These are phyloP conservation scores for Drosophila lutescens DNA, from an alignment of 2,888 invertebrate species.

Conservation along the genomic window DNA sequence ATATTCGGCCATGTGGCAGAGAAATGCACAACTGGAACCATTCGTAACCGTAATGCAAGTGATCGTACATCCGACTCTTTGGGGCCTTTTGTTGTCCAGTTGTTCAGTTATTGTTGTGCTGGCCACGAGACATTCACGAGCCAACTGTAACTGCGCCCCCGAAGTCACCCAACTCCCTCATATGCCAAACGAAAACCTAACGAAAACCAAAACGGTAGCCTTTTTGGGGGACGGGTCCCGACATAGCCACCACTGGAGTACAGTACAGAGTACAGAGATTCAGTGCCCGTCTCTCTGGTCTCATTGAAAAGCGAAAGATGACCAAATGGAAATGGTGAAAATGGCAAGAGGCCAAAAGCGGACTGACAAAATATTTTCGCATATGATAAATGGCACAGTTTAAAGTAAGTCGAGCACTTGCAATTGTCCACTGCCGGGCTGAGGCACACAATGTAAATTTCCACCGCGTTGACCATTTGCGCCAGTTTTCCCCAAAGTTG, in stretches of 20 bases:
- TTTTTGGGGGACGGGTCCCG: slow-evolving; percentile 44
- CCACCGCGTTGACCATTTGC: slow-evolving; percentile 58
- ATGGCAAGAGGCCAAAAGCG: slow-evolving; percentile 62
- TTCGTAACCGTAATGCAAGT: slow-evolving; percentile 40
- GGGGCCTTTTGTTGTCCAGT: slow-evolving; percentile 32
- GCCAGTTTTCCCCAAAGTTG: slow-evolving; percentile 50
- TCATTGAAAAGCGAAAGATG: slow-evolving; percentile 73
- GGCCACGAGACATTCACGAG: slow-evolving; percentile 58
- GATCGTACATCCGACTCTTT: slow-evolving; percentile 43
- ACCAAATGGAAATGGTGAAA: slow-evolving; percentile 70
- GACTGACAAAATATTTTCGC: slow-evolving; percentile 67
- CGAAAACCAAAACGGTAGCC: slow-evolving; percentile 65
- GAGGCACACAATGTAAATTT: slow-evolving; percentile 73
- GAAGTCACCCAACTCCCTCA: slow-evolving; percentile 18
- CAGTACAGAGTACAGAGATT: slow-evolving; percentile 18
- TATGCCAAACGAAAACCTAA: background rate
- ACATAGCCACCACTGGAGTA: slow-evolving; percentile 1
- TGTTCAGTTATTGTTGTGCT: slow-evolving; percentile 63
- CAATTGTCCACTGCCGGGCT: slow-evolving; percentile 67
- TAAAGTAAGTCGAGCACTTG: slow-evolving; percentile 71
- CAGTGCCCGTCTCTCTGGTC: background rate
- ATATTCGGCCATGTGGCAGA: slow-evolving; percentile 17
- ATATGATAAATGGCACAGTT: slow-evolving; percentile 82
- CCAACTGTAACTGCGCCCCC: slow-evolving; percentile 43
- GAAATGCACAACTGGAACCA: slow-evolving; percentile 22